A percentile compares a stretch with the other conserved stretches of the same genome.
These are phyloP conservation scores for Eclectus roratus DNA, from an alignment of 2,113 vertebrate genomes.

Conservation along the genomic window DNA sequence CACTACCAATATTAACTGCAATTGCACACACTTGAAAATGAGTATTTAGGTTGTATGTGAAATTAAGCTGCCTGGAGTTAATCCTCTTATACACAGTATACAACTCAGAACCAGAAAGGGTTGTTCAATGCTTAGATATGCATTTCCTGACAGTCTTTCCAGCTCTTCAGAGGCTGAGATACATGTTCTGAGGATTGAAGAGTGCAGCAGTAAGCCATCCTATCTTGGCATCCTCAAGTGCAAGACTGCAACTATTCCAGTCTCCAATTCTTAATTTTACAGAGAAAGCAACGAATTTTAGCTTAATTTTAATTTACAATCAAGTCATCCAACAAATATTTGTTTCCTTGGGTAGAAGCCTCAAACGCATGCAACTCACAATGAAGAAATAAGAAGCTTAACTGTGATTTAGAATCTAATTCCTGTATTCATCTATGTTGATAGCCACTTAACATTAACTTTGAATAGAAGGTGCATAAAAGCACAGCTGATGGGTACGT, in stretches of 20 bases:
- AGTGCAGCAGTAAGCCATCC: neutral
- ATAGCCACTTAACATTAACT: neutral
- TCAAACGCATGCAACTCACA: neutral
- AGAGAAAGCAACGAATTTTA: neutral
- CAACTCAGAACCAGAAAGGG: neutral
- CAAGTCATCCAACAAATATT: neutral
- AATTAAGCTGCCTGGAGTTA: neutral
- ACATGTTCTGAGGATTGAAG: neutral
- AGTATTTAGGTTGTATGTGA: neutral
- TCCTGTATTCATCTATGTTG: neutral
- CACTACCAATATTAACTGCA: neutral
- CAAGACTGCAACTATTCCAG: neutral
- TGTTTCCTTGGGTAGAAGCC: neutral
- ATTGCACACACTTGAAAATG: neutral
- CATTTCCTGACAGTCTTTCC: neutral
- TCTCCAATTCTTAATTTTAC: neutral
- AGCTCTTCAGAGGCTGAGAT: neutral
- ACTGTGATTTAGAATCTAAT: neutral
- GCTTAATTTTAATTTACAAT: neutral
- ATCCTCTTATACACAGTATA: neutral
- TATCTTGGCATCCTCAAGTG: neutral
- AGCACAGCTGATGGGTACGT: neutral
- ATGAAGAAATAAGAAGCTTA: neutral
- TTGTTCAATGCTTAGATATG: neutral
- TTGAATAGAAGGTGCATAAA: neutral